Percentiles rank a stretch among this genome's conserved stretches.
Conservation (phyloP, 1,140 invertebrate genomes). For the Dufourea novaeangliae region DNA sequence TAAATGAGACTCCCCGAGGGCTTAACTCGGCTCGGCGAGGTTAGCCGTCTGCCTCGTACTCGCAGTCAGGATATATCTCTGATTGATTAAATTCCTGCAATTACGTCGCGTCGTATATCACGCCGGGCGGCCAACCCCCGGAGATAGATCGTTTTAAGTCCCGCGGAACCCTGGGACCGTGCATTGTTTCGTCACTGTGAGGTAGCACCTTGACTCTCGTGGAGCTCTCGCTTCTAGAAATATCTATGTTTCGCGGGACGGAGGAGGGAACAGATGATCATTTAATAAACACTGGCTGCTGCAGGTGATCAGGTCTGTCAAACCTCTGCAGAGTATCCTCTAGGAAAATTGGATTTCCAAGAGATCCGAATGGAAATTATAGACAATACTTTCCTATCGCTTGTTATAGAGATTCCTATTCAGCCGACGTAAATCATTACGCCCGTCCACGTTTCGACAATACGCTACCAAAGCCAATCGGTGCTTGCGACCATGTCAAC, state of each 20-base stretch:
- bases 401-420: background rate
- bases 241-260: background rate
- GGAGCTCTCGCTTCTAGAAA: background rate
- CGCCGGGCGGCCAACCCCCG: slow-evolving; percentile 49
- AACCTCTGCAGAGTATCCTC: no score
- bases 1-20: slow-evolving; percentile 76
- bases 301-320: no score
- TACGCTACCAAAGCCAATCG: slow-evolving; percentile 46
- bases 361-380: background rate
- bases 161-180: background rate
- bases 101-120: slow-evolving; percentile 78
- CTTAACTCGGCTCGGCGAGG: slow-evolving; percentile 73
- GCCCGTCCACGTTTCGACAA: slow-evolving; percentile 44
- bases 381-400: background rate
- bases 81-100: slow-evolving; percentile 81
- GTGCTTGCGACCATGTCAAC: slow-evolving; percentile 59
- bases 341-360: no score
- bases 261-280: no score
- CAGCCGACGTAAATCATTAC: slow-evolving; percentile 46
- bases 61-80: slow-evolving; percentile 73
- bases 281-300: no score
- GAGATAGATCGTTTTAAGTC: slow-evolving; percentile 49
- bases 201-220: background rate
- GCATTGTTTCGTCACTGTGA: slow-evolving; percentile 23
- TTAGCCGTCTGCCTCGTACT: slow-evolving; percentile 59